Percentiles rank a stretch among this genome's conserved stretches.
Evolutionary conservation across 2,797 vertebrate genomes (phyloP).

Genomic region (Uromys caudimaculatus): DNA sequence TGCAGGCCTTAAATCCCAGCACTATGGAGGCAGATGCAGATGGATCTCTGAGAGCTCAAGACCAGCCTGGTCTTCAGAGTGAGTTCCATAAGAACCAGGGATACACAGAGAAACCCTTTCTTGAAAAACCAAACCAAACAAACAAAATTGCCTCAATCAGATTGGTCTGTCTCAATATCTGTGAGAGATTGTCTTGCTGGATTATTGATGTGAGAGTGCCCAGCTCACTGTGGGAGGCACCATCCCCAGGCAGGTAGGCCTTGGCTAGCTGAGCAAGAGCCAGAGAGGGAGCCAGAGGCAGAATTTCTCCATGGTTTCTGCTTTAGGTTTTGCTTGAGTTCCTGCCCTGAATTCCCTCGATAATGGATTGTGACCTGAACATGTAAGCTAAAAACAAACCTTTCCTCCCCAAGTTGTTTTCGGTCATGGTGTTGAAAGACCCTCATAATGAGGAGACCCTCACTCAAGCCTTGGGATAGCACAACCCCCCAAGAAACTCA

Average conservation of each 20-base stretch:
- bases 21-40: too few species aligned
- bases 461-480: too few species aligned
- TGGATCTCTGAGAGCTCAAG: background rate
- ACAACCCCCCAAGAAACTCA: too few species aligned
- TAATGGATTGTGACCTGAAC: background rate
- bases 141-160: background rate
- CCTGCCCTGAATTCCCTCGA: background rate
- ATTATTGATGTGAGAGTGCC: background rate
- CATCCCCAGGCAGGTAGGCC: too few species aligned
- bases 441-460: too few species aligned
- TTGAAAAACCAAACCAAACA: background rate
- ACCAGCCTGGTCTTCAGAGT: background rate
- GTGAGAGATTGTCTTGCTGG: background rate
- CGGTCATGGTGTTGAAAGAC: too few species aligned
- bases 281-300: too few species aligned
- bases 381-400: background rate
- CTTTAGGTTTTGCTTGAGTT: background rate
- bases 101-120: background rate
- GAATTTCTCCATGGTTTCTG: background rate
- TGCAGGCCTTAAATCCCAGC: background rate
- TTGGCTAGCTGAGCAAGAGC: background rate
- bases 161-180: too few species aligned
- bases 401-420: background rate
- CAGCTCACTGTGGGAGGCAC: background rate
- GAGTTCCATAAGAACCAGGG: background rate